Evolutionary conservation across 2,888 invertebrate species (phyloP).

Genomic region (Merodon equestris): DNA sequence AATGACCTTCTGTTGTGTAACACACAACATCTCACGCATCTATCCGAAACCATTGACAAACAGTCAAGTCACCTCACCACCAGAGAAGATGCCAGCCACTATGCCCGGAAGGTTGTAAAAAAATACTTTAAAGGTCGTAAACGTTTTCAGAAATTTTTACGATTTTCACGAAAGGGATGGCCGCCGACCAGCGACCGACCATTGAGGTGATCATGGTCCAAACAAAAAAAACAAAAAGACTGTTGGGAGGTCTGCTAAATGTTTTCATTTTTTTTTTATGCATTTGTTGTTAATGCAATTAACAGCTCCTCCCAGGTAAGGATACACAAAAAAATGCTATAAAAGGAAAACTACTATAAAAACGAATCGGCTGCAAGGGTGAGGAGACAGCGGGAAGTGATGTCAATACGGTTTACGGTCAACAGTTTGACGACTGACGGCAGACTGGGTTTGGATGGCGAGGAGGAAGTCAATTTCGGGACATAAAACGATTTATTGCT

Average conservation of each 20-base stretch:
- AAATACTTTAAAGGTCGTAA: slow-evolving; percentile 58
- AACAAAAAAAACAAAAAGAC: slow-evolving; percentile 8
- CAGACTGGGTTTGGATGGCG: slow-evolving; percentile 13
- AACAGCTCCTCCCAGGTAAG: slow-evolving; percentile 57
- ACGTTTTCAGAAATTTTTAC: slow-evolving; percentile 57
- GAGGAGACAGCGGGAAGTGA: neutral
- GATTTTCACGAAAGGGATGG: slow-evolving; percentile 33
- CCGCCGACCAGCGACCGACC: slow-evolving; percentile 13
- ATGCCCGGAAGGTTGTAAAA: slow-evolving; percentile 42
- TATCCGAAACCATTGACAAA: slow-evolving; percentile 1
- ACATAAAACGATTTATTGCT: slow-evolving; percentile 56
- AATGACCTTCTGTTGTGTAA: slow-evolving; percentile 64
- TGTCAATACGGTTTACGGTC: slow-evolving; percentile 29
- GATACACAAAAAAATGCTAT: too few species aligned
- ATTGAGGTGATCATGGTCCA: slow-evolving; percentile 53
- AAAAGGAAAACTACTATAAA: slow-evolving; percentile 33
- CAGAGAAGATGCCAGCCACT: slow-evolving; percentile 8
- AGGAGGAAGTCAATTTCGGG: slow-evolving; percentile 51
- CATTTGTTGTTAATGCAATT: slow-evolving; percentile 44
- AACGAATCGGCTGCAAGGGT: neutral
- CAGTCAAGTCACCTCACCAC: slow-evolving; percentile 20
- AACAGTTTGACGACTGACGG: neutral
- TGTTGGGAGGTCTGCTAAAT: slow-evolving; percentile 56
- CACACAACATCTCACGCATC: slow-evolving; percentile 12
- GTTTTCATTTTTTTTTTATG: slow-evolving; percentile 7